Base-by-base conservation (phyloP, 2,113 vertebrate genomes). In the Bubalus kerabau region DNA sequence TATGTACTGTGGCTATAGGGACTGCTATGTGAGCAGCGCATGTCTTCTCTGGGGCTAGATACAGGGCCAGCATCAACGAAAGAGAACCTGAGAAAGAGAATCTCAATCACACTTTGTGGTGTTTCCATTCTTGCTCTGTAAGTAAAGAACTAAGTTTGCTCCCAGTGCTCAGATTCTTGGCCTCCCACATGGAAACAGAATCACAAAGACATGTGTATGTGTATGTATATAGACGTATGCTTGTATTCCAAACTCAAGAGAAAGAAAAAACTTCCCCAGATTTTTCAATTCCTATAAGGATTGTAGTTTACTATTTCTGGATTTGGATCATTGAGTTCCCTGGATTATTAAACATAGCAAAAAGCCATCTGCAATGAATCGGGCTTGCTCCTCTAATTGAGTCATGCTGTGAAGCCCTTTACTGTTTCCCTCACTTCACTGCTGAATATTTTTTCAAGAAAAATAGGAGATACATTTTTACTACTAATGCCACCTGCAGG, bases 401-500 rank as follows among this genome's bases (percentile, higher is more conserved):
- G 98, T 98, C 98, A 98, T 98, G 97, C 98, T 98, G 98, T 96
- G 99, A 98, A 99, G 97, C 98, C 97, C 97, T 98, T 99, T 95
- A 93, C 98, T 98, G 98, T 98, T 98, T 98, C 97, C 98, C 96
- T 98, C 98, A 95, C 99, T 98, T 98, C 96, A 84, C 92, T 98
- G 98, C 98, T 98, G 98, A 98, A 98, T 97, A 95, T 98, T 99
- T 97, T 98, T 98, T 98, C 98, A 98, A 97, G 97, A 98, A 98
- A 97, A 98, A 99, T 98, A 99, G 98, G 98, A 99, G 98, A 98
- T 98, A 98, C 98, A 98, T 98, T 99, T 99, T 99, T 99, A 98
- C 98, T 99, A 98, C 98, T 99, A 99, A 99, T 99, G 99, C 99
- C 99, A 99, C 99, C 99, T 99, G 98, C 99, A 99, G 99, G 99